Evolutionary conservation across 2,113 vertebrate species (phyloP).

Genomic region (Sinocyclocheilus anshuiensis): DNA sequence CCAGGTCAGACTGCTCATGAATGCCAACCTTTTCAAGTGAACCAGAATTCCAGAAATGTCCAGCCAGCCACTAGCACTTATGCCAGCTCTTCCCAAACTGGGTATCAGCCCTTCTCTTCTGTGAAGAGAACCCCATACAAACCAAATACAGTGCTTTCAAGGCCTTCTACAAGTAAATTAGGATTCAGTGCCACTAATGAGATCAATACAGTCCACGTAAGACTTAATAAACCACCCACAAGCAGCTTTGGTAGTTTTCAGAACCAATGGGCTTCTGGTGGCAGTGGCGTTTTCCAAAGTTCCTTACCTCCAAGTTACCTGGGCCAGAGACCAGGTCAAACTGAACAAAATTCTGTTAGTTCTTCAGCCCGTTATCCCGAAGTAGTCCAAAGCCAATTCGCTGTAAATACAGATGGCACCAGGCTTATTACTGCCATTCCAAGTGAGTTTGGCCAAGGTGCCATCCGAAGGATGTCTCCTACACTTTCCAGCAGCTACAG

Average conservation of each 20-base stretch:
- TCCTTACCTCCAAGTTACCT: too few relatives aligned
- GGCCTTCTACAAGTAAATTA: not conserved
- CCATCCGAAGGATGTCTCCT: not conserved
- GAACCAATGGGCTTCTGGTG: not conserved
- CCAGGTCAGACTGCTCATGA: not conserved
- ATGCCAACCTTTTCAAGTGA: not conserved
- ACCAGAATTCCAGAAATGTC: too few relatives aligned
- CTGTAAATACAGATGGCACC: not conserved
- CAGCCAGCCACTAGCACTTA: too few relatives aligned
- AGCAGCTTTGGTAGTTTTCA: not conserved
- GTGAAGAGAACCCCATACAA: not conserved
- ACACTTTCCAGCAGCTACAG: not conserved
- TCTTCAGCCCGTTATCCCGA: not conserved
- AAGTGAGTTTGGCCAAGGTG: not conserved
- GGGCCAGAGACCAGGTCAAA: not conserved
- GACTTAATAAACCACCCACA: not conserved
- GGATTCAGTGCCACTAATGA: not conserved
- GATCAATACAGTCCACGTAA: not conserved
- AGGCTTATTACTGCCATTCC: not conserved
- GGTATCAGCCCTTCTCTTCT: not conserved
- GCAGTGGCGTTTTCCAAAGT: not conserved
- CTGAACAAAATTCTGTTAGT: not conserved
- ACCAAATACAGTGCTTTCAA: not conserved
- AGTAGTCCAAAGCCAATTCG: not conserved
- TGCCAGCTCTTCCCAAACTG: too few relatives aligned